Evolutionary conservation across 1,140 invertebrate species (phyloP).

Genomic region (Lucilia cuprina): DNA sequence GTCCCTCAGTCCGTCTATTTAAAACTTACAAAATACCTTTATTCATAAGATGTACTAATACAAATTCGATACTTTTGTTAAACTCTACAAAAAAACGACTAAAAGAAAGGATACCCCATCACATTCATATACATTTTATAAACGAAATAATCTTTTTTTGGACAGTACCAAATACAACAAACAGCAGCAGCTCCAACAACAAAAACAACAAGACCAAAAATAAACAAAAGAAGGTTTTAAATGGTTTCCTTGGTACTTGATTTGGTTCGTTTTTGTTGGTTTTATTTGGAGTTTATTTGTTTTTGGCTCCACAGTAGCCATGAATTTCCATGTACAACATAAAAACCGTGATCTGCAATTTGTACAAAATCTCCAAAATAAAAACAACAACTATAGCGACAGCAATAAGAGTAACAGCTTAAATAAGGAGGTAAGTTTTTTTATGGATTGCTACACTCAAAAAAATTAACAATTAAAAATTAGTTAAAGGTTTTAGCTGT

Average conservation of each 20-base stretch:
- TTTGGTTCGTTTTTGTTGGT: not conserved
- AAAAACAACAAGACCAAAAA: slow-evolving; percentile 21
- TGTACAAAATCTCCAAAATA: slow-evolving; percentile 39
- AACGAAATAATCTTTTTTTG: slow-evolving; percentile 30
- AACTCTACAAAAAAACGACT: not conserved
- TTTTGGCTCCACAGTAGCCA: slow-evolving; percentile 53
- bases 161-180: not conserved
- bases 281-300: not conserved
- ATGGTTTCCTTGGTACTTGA: slow-evolving; percentile 16
- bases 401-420: slow-evolving; percentile 10
- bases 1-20: not conserved
- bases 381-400: not conserved
- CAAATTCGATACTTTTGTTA: slow-evolving; percentile 26
- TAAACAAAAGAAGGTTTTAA: slow-evolving; percentile 19
- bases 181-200: not conserved
- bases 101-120: slow-evolving; percentile 15
- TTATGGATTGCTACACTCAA: too few species aligned
- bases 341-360: slow-evolving; percentile 62
- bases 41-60: not conserved
- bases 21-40: not conserved
- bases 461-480: too few species aligned
- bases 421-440: not conserved
- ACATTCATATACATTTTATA: slow-evolving; percentile 3
- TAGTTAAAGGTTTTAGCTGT: too few species aligned
- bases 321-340: slow-evolving; percentile 62